phyloP scores from a whole-genome alignment of 2,113 vertebrate species.

The Callipepla californica region DNA sequence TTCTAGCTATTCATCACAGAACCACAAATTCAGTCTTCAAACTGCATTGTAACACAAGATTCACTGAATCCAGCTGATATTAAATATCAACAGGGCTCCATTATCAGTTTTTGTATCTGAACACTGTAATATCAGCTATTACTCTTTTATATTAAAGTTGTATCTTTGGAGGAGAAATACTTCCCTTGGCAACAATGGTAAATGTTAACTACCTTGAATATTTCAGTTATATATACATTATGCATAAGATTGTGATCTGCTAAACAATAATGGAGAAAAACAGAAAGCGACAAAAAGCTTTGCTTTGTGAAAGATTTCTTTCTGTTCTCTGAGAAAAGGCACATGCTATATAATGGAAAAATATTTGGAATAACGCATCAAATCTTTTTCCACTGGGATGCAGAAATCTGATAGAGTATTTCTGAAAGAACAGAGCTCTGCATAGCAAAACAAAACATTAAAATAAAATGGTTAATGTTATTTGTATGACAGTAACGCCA shows the following conservation, averaged over 20 bases:
- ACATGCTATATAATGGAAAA: not conserved
- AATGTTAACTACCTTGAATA: conserved; percentile 39
- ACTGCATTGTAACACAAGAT: not conserved
- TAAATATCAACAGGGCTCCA: conserved; percentile 21
- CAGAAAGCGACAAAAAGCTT: not conserved
- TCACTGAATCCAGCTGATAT: not conserved
- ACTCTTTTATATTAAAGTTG: conserved; percentile 63
- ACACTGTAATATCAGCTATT: conserved; percentile 28
- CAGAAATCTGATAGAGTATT: not conserved
- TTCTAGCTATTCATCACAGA: not conserved
- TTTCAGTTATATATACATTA: conserved; percentile 54
- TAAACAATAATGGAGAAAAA: not conserved
- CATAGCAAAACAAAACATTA: not conserved
- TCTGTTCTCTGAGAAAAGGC: not conserved
- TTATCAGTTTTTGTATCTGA: conserved; percentile 16
- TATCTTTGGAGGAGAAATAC: conserved; percentile 18
- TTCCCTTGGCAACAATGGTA: not conserved
- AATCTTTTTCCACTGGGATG: not conserved
- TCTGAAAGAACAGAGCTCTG: not conserved
- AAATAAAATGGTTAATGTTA: not conserved
- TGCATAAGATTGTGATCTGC: conserved; percentile 42
- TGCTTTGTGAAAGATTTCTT: not conserved
- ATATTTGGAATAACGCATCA: not conserved
- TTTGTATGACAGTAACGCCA: not conserved
- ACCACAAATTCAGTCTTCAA: not conserved